Evolutionary conservation across 2,797 vertebrate species (phyloP).

Genomic region (Mormyrops attenuatus): DNA sequence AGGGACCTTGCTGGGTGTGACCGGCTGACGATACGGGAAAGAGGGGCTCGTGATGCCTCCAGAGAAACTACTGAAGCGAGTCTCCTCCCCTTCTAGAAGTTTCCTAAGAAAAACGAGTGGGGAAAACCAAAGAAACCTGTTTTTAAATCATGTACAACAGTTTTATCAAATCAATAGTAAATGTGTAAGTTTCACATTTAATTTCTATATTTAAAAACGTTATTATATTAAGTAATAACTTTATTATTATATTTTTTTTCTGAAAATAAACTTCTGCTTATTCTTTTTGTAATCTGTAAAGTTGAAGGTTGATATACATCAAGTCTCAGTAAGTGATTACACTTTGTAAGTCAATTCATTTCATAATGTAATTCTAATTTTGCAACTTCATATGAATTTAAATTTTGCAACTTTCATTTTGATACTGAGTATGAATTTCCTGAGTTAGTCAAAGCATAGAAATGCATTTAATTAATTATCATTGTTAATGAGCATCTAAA

Average conservation of each 20-base stretch:
- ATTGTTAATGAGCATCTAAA: background rate
- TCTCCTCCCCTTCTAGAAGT: conserved; percentile 95
- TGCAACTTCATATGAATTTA: background rate
- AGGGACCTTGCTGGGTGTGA: conserved; percentile 73
- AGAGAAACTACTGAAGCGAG: conserved; percentile 77
- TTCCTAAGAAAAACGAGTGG: conserved; percentile 66
- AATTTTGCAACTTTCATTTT: background rate
- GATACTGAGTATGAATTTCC: background rate
- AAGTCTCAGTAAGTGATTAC: background rate
- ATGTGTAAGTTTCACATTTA: background rate
- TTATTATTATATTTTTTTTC: background rate
- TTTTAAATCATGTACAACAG: background rate
- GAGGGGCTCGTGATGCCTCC: conserved; percentile 16
- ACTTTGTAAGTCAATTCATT: background rate
- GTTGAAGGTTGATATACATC: background rate
- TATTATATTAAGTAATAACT: background rate
- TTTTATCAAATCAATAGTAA: background rate
- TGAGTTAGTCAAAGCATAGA: background rate
- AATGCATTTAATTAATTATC: background rate
- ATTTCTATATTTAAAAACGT: background rate
- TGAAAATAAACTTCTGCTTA: background rate
- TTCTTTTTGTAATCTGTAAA: background rate
- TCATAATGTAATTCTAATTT: background rate
- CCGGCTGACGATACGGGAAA: conserved; percentile 77
- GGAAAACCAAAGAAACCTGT: background rate